A percentile compares a stretch with the other conserved stretches of the same genome.
Evolutionary conservation across 2,888 invertebrate species (phyloP).

Genomic region (Ypsolopha scabrella): DNA sequence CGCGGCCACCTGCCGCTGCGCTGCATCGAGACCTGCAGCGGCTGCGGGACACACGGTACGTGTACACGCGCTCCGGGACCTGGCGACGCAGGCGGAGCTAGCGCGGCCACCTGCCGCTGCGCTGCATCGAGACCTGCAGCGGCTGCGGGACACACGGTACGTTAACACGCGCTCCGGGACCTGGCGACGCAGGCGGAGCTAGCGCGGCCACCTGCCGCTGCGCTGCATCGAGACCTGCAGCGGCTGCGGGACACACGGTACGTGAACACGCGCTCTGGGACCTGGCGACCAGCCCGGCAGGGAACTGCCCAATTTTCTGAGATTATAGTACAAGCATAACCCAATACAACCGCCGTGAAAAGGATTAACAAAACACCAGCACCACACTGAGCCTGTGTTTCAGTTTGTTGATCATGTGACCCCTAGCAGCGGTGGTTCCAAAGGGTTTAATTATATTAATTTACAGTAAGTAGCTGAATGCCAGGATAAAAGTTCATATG

Average conservation of each 20-base stretch:
- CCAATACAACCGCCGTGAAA: too few species aligned
- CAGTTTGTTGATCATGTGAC: too few species aligned
- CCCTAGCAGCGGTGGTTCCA: too few species aligned
- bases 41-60: not conserved
- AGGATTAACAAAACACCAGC: too few species aligned
- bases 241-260: not conserved
- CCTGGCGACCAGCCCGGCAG: conserved; percentile 87
- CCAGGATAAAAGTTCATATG: too few species aligned
- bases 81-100: conserved; percentile 90
- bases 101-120: conserved; percentile 93
- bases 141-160: not conserved
- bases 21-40: not conserved
- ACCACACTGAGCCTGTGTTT: too few species aligned
- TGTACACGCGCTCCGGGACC: conserved; percentile 81
- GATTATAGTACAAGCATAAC: too few species aligned
- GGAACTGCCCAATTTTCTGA: too few species aligned
- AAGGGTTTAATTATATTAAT: too few species aligned
- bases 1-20: conserved; percentile 80
- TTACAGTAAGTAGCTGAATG: too few species aligned
- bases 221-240: too few species aligned
- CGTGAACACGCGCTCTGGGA: conserved; percentile 79
- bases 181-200: conserved; percentile 91
- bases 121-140: too few species aligned
- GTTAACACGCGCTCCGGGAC: conserved; percentile 79
- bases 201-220: conserved; percentile 91